phyloP scores from a whole-genome alignment of 2,113 vertebrate species.

The Tyto alba region DNA sequence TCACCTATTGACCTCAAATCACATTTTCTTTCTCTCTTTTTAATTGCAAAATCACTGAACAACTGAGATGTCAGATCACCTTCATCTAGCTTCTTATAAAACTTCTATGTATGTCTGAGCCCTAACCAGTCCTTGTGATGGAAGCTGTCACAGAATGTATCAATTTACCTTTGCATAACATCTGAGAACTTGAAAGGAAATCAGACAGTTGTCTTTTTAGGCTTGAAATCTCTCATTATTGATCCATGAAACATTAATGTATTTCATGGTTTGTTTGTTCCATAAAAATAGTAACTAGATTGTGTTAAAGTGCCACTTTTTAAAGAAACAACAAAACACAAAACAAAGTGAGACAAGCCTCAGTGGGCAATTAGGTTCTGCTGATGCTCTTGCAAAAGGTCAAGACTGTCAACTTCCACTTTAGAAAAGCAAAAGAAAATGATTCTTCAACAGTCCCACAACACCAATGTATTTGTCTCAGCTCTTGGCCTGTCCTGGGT shows the following conservation, averaged over 20 bases:
- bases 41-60: not conserved
- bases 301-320: not conserved
- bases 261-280: not conserved
- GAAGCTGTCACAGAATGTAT: not conserved
- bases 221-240: not conserved
- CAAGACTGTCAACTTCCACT: not conserved
- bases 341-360: not conserved
- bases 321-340: not conserved
- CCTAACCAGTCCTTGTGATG: accelerated
- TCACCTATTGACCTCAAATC: not conserved
- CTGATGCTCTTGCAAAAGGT: not conserved
- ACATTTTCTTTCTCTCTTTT: not conserved
- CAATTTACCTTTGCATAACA: not conserved
- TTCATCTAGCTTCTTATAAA: not conserved
- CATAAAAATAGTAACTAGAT: not conserved
- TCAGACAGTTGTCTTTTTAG: not conserved
- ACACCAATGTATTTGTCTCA: not conserved
- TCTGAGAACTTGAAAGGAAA: not conserved
- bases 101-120: not conserved
- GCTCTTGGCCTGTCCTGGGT: not conserved
- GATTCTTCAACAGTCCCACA: not conserved
- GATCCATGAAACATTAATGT: not conserved
- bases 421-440: not conserved
- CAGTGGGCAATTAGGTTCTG: not conserved
- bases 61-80: not conserved